Percentiles rank a stretch among this genome's conserved stretches.
These are phyloP conservation scores for Pheucticus melanocephalus DNA, from an alignment of 2,113 vertebrate genomes.

Conservation along the genomic window DNA sequence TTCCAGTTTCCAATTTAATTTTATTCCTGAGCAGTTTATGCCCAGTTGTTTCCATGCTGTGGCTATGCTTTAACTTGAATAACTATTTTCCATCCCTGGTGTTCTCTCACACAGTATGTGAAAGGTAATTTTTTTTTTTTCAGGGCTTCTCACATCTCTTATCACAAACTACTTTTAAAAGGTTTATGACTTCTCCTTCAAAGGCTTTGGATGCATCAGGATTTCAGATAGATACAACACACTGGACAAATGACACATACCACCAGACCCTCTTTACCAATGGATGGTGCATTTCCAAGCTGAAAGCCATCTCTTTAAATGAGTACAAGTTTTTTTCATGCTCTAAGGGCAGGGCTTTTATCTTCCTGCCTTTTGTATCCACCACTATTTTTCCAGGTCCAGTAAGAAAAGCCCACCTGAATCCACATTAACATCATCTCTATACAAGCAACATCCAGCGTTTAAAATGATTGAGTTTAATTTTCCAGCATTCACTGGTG, in stretches of 20 bases:
- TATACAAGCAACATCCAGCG: neutral
- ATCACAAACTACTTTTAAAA: neutral
- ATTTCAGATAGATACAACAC: neutral
- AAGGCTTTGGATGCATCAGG: neutral
- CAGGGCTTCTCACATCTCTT: neutral
- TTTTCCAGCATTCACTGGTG: neutral
- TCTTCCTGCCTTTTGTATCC: neutral
- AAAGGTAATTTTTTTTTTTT: neutral
- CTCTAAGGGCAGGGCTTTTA: neutral
- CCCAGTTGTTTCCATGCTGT: neutral
- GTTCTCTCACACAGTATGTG: neutral
- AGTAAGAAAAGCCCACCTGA: neutral
- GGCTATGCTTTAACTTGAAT: neutral
- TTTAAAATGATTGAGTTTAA: neutral
- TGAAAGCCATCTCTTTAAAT: neutral
- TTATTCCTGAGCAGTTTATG: conserved; percentile 8
- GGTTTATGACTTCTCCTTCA: neutral
- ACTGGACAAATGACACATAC: neutral
- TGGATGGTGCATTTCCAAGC: neutral
- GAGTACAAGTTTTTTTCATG: neutral
- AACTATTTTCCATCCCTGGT: neutral
- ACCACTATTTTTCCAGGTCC: neutral
- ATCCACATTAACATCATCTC: neutral
- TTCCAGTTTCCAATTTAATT: conserved; percentile 42
- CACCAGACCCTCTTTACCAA: neutral